A percentile compares a stretch with the other conserved stretches of the same genome.
Conservation (phyloP, 2,888 invertebrate genomes). For the Meta bourneti region DNA sequence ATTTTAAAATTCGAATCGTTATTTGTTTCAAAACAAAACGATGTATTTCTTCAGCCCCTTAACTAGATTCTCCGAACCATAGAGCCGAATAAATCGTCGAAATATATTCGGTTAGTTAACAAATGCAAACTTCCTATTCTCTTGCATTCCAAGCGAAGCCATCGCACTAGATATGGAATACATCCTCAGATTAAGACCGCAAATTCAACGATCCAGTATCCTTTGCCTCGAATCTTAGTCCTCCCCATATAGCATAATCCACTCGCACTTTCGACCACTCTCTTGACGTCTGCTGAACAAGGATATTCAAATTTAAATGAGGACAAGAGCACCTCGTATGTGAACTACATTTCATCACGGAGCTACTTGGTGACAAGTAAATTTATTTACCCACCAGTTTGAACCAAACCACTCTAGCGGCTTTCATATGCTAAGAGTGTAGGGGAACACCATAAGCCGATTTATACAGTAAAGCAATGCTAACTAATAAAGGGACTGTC, state of each 20-base stretch:
- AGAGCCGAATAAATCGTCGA: too few species aligned
- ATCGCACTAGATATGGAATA: too few species aligned
- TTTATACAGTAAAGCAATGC: constrained; percentile 17
- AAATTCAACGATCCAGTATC: not conserved
- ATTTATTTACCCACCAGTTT: constrained; percentile 13
- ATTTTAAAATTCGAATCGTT: too few species aligned
- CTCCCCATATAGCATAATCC: not conserved
- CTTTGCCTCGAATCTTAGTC: not conserved
- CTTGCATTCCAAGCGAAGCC: too few species aligned
- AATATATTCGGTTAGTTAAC: too few species aligned
- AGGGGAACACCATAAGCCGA: constrained; percentile 7
- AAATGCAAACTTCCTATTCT: too few species aligned
- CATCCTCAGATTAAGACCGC: too few species aligned
- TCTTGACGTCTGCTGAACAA: not conserved
- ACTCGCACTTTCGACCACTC: not conserved
- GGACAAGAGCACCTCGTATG: not conserved
- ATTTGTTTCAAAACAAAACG: too few species aligned
- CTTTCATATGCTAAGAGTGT: constrained; percentile 28
- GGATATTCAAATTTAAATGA: constrained; percentile 20
- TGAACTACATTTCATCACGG: not conserved
- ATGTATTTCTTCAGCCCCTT: too few species aligned
- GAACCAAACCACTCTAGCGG: not conserved
- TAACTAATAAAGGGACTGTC: constrained; percentile 1
- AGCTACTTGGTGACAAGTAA: constrained; percentile 2
- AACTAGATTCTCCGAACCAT: too few species aligned